phyloP scores from a whole-genome alignment of 2,888 invertebrate species.

The Heliconius sara region DNA sequence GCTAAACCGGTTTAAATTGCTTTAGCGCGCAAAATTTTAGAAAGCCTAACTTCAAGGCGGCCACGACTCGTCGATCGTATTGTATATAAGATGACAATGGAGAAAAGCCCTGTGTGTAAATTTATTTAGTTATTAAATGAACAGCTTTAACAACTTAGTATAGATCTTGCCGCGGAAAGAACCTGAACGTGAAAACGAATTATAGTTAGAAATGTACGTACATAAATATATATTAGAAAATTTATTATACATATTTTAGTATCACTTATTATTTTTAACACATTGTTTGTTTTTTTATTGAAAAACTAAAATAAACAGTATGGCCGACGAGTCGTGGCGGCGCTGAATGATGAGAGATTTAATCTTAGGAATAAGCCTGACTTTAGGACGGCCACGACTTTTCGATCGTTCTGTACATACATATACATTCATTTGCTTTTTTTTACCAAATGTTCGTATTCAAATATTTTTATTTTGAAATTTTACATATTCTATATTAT shows the following conservation, averaged over 20 bases:
- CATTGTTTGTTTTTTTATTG: conserved; percentile 34
- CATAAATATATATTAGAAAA: conserved; percentile 28
- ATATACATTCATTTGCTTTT: not conserved
- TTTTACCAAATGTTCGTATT: not conserved
- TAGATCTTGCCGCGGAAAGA: conserved; percentile 46
- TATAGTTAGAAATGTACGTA: conserved; percentile 7
- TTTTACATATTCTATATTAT: not conserved
- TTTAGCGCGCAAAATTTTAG: too few relatives aligned
- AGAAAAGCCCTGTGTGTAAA: not conserved
- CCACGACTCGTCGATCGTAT: not conserved
- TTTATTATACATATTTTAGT: conserved; percentile 39
- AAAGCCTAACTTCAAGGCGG: not conserved
- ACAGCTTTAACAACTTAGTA: conserved; percentile 47
- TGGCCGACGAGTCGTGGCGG: not conserved
- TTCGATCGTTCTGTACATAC: not conserved
- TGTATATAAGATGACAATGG: not conserved
- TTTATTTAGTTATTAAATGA: conserved; percentile 28
- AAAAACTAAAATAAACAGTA: not conserved
- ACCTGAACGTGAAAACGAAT: conserved; percentile 26
- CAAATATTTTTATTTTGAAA: not conserved
- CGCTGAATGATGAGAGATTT: not conserved
- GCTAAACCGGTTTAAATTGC: not conserved
- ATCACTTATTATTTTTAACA: conserved; percentile 51
- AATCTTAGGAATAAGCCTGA: not conserved
- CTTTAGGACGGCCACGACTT: not conserved